Base-by-base conservation (phyloP, 2,888 invertebrate species). In the Eledona agricola region DNA sequence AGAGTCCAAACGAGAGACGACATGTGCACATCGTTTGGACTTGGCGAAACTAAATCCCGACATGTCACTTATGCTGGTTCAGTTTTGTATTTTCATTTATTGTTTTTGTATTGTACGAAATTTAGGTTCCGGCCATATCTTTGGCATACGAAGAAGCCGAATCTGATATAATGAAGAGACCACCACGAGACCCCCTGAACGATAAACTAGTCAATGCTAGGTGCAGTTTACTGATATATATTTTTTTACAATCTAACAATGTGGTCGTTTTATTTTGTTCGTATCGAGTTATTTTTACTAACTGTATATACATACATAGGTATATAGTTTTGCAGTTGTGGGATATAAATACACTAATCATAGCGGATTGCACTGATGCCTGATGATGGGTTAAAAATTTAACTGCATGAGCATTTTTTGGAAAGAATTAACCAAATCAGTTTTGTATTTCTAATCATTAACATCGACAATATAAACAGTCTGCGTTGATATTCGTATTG, bases 141-240 rank as follows among this genome's bases (percentile, higher is more conserved):
- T 83, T 94, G 78, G 93, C 93, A 69, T 93, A 93, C 79, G 93
- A 94, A 80, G 83, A 85, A 73, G 90, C 93, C 55, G 93, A 94
- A 79, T 86, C 89, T 63, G 93, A 93, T 83, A 94, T 94, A 77
- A 94, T 94, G 93, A 93, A 93, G 85, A 85, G 93, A 72, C 87
- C 87, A 70, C 93, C 93, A 71, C 85, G 93, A 79, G 89, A 93
- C 78, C 92, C 93, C 66, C 82, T 83, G 79, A 85, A 84, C 74
- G 93, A 94, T 84, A 93, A 93, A 83, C 88, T 94, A 76, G 94
- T 95, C 79, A 94, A 94, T 80, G 89, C 88, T 86, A 92, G 93
- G 90, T 92, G 84, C 71, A 62, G 68, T 70, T 65, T 55, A 58
- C 63, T 63, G 58, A 35, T 53, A 50, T 53, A 40, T 47, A 47